Base-by-base conservation (phyloP, 1,140 invertebrate species). In the Branchinecta lindahli region DNA sequence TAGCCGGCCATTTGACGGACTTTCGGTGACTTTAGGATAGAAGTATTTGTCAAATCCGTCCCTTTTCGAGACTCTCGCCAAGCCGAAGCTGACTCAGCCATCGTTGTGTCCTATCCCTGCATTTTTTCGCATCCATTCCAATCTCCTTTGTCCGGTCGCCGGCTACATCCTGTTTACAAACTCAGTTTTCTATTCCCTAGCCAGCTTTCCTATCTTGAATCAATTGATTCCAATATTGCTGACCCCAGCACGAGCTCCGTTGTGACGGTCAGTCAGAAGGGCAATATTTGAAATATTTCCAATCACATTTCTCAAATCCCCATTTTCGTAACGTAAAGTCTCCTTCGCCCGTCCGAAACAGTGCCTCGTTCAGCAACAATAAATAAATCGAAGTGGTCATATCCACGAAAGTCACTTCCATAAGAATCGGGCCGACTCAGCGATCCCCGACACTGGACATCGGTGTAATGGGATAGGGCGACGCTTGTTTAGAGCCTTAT, bases 271-370 rank as follows among this genome's bases (percentile, higher is more conserved):
- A 12, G 18, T 15, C 52, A 61, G 52, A 20, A 61, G 18, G 18
- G 52, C 52, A 61, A 61, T 61, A 61, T 61, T 61, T 61, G 52
- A 61, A 61, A 61, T 61, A 61, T 61, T 61, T 61, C 52, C 52
- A 61, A 61, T 61, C 52, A 61, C 52, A 61, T 61, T 61, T 61
- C 52, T 61, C 52, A 61, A 61, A 61, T 61, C 52, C 52, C 52
- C 52, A 20, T 61, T 61, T 61, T 61, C 52, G 12, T 15, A 61
- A 61, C 52, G 18, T 61, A 61, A 61, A 61, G 52, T 61, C 18
- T 20, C 52, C 18, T 61, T 61, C 52, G 52, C 52, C 52, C 52
- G 52, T 61, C 52, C 52, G 52, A 61, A 61, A 61, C 52, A 61
- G 52, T 61, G 52, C 52, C 52, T 61, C 52, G 52, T 61, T 61